phyloP scores from a whole-genome alignment of 1,140 invertebrate genomes.

The Euschistus heros region DNA sequence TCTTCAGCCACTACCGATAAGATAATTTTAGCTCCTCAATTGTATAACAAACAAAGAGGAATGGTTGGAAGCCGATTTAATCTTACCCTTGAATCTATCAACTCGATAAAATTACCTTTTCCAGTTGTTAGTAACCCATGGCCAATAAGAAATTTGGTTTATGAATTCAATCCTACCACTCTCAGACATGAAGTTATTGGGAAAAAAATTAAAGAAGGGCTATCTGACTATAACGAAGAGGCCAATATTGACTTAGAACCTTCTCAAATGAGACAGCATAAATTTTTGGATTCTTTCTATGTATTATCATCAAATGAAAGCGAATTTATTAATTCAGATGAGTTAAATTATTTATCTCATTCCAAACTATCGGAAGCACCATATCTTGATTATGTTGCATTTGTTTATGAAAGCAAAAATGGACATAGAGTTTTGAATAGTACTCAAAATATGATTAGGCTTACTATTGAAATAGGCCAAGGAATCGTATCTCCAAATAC shows the following conservation, averaged over 20 bases:
- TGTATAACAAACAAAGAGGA: constrained; percentile 27
- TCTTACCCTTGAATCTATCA: constrained; percentile 29
- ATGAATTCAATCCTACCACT: constrained; percentile 28
- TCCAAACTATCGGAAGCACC: constrained; percentile 33
- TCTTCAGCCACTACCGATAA: constrained; percentile 31
- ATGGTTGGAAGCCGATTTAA: constrained; percentile 28
- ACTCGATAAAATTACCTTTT: constrained; percentile 23
- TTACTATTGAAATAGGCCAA: constrained; percentile 43
- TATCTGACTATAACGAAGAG: too few relatives aligned
- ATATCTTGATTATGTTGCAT: too few relatives aligned
- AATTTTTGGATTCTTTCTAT: neutral
- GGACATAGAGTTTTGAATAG: too few relatives aligned
- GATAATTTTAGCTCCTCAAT: constrained; percentile 27
- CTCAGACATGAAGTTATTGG: too few relatives aligned
- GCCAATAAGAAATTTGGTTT: constrained; percentile 27
- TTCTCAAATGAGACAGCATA: neutral
- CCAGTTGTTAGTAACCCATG: constrained; percentile 20
- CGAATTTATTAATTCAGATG: constrained; percentile 25
- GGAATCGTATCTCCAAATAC: constrained; percentile 44
- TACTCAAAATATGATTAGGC: constrained; percentile 35
- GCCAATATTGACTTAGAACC: too few relatives aligned
- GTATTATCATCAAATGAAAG: constrained; percentile 21
- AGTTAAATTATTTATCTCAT: constrained; percentile 34
- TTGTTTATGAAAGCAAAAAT: too few relatives aligned
- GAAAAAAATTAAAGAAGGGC: too few relatives aligned